phyloP scores from a whole-genome alignment of 2,888 invertebrate species.

The Altica lythri region DNA sequence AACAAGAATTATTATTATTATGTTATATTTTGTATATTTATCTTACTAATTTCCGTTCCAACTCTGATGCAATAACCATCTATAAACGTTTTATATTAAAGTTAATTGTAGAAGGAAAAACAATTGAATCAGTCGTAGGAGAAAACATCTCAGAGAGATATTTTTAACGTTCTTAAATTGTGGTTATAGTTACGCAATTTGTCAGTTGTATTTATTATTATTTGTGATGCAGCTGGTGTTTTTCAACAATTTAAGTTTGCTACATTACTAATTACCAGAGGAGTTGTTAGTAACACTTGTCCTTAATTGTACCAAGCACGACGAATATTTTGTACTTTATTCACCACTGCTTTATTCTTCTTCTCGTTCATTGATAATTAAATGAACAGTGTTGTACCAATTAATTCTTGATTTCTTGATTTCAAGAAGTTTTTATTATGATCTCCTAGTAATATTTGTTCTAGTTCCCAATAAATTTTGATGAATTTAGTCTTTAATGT shows the following conservation, averaged over 20 bases:
- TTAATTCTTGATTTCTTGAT: too few species aligned
- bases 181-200: constrained; percentile 44
- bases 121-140: constrained; percentile 22
- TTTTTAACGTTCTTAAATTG: constrained; percentile 34
- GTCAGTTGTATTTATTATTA: constrained; percentile 54
- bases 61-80: too few species aligned
- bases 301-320: constrained; percentile 53
- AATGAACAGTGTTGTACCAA: constrained; percentile 31
- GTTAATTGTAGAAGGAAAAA: constrained; percentile 28
- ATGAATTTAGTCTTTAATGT: neutral
- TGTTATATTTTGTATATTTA: too few species aligned
- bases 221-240: constrained; percentile 58
- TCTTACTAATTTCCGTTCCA: neutral
- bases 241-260: constrained; percentile 58
- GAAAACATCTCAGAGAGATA: constrained; percentile 26
- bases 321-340: constrained; percentile 48
- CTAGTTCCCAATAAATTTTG: too few species aligned
- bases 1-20: too few species aligned
- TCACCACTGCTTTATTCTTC: constrained; percentile 40
- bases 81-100: constrained; percentile 18
- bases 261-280: constrained; percentile 55
- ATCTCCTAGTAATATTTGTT: too few species aligned
- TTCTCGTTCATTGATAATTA: constrained; percentile 35
- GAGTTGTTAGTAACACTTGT: constrained; percentile 57
- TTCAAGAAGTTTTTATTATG: too few species aligned